These are phyloP conservation scores for Epinotia nisella DNA, from an alignment of 2,888 invertebrate genomes.

Conservation along the genomic window DNA sequence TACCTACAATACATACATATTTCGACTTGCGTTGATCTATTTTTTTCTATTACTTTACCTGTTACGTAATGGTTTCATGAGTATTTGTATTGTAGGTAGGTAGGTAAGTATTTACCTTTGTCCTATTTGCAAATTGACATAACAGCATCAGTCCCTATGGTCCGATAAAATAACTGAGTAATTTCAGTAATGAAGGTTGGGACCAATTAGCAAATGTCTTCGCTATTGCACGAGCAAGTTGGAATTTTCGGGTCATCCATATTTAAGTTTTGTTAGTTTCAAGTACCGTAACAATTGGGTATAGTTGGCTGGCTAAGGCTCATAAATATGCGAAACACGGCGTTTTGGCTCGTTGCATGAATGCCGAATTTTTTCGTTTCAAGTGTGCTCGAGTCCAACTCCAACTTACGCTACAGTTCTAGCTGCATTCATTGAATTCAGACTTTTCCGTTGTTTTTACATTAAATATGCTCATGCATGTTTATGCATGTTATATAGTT, in stretches of 20 bases:
- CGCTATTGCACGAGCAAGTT: not conserved
- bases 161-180: conserved; percentile 14
- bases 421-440: not conserved
- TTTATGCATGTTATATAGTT: too few species aligned
- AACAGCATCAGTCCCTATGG: conserved; percentile 15
- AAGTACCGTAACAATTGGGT: conserved; percentile 52
- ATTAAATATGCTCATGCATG: too few species aligned
- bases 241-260: conserved; percentile 40
- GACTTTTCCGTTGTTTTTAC: too few species aligned
- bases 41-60: not conserved
- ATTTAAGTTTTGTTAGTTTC: conserved; percentile 49
- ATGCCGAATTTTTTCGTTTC: conserved; percentile 32
- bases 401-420: not conserved
- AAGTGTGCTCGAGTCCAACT: conserved; percentile 9
- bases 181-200: conserved; percentile 25
- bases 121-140: not conserved
- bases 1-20: not conserved
- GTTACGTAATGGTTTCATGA: not conserved
- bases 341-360: conserved; percentile 45
- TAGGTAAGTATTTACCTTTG: not conserved
- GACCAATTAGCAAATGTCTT: conserved; percentile 30
- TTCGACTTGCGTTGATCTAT: not conserved
- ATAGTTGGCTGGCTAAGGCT: conserved; percentile 50
- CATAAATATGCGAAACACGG: conserved; percentile 57
- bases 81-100: too few species aligned